Conservation (phyloP, 2,797 vertebrate genomes). For the Argentina silus region DNA sequence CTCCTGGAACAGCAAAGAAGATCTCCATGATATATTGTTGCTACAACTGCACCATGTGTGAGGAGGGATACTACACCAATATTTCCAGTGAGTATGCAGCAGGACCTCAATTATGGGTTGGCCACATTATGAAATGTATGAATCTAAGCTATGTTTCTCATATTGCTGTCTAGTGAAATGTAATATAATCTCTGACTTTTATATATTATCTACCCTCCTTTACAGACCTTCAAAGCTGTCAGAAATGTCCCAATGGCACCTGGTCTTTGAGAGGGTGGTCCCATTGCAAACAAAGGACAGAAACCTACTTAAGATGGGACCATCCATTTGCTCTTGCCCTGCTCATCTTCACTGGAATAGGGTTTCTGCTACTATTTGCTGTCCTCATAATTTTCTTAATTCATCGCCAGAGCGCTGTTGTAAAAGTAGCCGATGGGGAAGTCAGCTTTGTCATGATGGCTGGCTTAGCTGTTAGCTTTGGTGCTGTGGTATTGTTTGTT, state of each 20-base stretch:
- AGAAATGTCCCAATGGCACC: slow-evolving; percentile 46
- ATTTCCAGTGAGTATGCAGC: slow-evolving; percentile 51
- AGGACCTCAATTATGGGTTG: neutral
- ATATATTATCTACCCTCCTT: slow-evolving; percentile 19
- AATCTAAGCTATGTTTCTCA: neutral
- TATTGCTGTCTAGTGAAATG: neutral
- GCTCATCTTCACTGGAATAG: slow-evolving; percentile 33
- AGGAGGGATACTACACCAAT: slow-evolving; percentile 67
- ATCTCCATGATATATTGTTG: slow-evolving; percentile 69
- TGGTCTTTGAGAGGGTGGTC: slow-evolving; percentile 62
- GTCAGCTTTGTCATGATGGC: slow-evolving; percentile 54
- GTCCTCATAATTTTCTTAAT: slow-evolving; percentile 47
- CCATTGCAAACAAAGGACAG: slow-evolving; percentile 43
- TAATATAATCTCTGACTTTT: neutral
- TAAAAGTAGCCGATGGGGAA: slow-evolving; percentile 65
- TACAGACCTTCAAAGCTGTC: slow-evolving; percentile 55
- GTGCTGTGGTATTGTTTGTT: slow-evolving; percentile 54
- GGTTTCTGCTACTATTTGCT: slow-evolving; percentile 48
- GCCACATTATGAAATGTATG: neutral
- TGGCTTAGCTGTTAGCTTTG: slow-evolving; percentile 53
- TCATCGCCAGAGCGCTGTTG: slow-evolving; percentile 46
- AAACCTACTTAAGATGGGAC: slow-evolving; percentile 54
- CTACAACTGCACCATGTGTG: slow-evolving; percentile 63
- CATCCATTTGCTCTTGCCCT: slow-evolving; percentile 51
- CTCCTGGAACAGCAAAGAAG: slow-evolving; percentile 62